Base-by-base conservation (phyloP, 30 jellyfish, hydroid and myxozoan genomes). In the Aurelia sp. region DNA sequence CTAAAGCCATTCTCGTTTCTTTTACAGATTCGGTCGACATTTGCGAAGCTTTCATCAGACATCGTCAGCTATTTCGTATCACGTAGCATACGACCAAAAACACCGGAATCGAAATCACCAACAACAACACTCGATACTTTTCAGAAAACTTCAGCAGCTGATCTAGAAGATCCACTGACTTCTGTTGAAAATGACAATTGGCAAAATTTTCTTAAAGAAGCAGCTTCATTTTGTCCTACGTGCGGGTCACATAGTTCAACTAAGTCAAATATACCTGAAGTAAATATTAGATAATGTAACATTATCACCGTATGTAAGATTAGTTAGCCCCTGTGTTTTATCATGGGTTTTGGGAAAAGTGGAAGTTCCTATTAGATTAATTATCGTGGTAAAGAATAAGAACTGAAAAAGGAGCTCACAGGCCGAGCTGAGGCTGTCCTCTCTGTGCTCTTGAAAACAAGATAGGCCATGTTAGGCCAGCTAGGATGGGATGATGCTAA, bases 211-310 rank as follows among this genome's bases (percentile, higher is more conserved):
- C 52, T 86, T 1, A 76, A 62, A 18, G 96, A 86, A n/a, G 87
- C 85, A 22, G 75, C 96, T 21, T 74, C 96, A 11, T 86, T 74
- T 62, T 86, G 96, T 53, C 96, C 96, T 17, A 74, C 96, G 35
- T 86, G 96, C 22, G 96, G 96, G 59, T 72, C 87, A 15, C 96
- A 74, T 31, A 51, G 89, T 3, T 48, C 85, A 19, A 68, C 20
- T 6, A 85, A 62, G 22, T 65, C 91, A 12, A 77, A 41, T 11
- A 17, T 82, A 78, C 61, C 91, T 21, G 83, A 70, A 0, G 83
- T 82, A 18, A 70, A 61, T 6, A 60, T 44, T 44, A 44, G 55
- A 44, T 44, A 44, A 44, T 44, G 17, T 44, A 5, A 44, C 7
- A 44, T 44, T 44, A 2, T 44, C 8, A 10, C 1, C 13, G 17